Conservation (phyloP, 2,797 vertebrate genomes). For the Schizothorax lantsangensis region DNA sequence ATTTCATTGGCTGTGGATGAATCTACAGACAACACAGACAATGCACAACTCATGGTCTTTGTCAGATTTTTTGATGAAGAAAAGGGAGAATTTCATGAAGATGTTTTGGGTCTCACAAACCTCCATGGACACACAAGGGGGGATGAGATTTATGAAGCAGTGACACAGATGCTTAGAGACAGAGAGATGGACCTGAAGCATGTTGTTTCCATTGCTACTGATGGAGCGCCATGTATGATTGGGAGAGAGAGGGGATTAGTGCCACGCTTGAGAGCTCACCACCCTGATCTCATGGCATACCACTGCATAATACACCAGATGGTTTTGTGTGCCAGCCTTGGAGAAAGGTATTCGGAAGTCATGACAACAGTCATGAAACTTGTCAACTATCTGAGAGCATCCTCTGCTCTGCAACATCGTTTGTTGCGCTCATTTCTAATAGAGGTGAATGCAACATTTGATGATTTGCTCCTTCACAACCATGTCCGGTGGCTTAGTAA, state of each 20-base stretch:
- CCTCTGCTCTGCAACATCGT: slow-evolving; percentile 48
- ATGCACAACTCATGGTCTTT: slow-evolving; percentile 41
- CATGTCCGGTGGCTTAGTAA: slow-evolving; percentile 21
- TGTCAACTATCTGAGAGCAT: slow-evolving; percentile 46
- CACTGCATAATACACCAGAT: slow-evolving; percentile 52
- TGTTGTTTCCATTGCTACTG: slow-evolving; percentile 48
- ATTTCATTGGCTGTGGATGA: slow-evolving; percentile 44
- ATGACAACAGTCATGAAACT: slow-evolving; percentile 50
- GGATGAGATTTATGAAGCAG: slow-evolving; percentile 30
- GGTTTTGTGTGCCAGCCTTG: slow-evolving; percentile 33
- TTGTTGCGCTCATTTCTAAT: slow-evolving; percentile 42
- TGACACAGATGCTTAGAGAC: slow-evolving; percentile 47
- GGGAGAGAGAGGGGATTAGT: slow-evolving; percentile 54
- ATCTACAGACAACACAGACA: slow-evolving; percentile 33
- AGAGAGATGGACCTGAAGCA: slow-evolving; percentile 51
- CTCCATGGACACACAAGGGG: slow-evolving; percentile 32
- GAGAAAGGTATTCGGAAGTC: not conserved
- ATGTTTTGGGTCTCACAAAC: slow-evolving; percentile 34
- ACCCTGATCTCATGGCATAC: slow-evolving; percentile 53
- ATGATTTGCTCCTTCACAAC: slow-evolving; percentile 32
- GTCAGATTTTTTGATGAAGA: slow-evolving; percentile 38
- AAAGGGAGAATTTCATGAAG: slow-evolving; percentile 33
- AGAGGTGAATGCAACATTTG: slow-evolving; percentile 40
- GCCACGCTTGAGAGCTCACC: slow-evolving; percentile 24
- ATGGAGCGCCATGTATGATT: slow-evolving; percentile 22